A percentile compares a stretch with the other conserved stretches of the same genome.
Evolutionary conservation across 2,113 vertebrate species (phyloP).

Genomic region (Polypterus bichir): DNA sequence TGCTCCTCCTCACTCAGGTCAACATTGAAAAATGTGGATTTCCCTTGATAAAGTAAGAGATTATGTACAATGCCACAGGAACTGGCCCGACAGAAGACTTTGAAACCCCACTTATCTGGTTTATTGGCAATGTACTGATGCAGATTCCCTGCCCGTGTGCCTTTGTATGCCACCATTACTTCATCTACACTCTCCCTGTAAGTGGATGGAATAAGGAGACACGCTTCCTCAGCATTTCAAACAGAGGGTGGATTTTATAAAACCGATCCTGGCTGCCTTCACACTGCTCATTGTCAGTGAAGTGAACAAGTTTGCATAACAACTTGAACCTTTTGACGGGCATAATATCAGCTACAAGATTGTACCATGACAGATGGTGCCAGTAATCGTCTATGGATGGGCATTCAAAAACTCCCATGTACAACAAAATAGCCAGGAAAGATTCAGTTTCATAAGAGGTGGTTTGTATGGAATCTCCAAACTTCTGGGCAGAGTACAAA

Average conservation of each 20-base stretch:
- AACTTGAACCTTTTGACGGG: slow-evolving; percentile 6
- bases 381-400: slow-evolving; percentile 17
- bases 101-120: slow-evolving; percentile 14
- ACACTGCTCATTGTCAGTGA: slow-evolving; percentile 14
- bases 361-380: slow-evolving; percentile 12
- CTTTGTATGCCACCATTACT: slow-evolving; percentile 6
- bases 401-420: slow-evolving; percentile 17
- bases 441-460: slow-evolving; percentile 15
- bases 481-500: slow-evolving; percentile 18
- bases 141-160: slow-evolving; percentile 6
- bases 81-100: slow-evolving; percentile 11
- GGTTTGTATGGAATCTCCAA: slow-evolving; percentile 18
- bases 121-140: slow-evolving; percentile 13
- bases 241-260: slow-evolving; percentile 18
- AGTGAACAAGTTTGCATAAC: slow-evolving; percentile 13
- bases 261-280: slow-evolving; percentile 12
- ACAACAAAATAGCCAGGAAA: slow-evolving; percentile 13
- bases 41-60: slow-evolving; percentile 2
- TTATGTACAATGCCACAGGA: slow-evolving; percentile 18
- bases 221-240: slow-evolving; percentile 19
- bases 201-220: slow-evolving; percentile 6
- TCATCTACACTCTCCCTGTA: neutral
- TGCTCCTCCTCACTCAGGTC: neutral
- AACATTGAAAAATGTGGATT: neutral
- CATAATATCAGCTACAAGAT: slow-evolving; percentile 18